phyloP scores from a whole-genome alignment of 2,113 vertebrate genomes.

The Grammomys dolichurus region DNA sequence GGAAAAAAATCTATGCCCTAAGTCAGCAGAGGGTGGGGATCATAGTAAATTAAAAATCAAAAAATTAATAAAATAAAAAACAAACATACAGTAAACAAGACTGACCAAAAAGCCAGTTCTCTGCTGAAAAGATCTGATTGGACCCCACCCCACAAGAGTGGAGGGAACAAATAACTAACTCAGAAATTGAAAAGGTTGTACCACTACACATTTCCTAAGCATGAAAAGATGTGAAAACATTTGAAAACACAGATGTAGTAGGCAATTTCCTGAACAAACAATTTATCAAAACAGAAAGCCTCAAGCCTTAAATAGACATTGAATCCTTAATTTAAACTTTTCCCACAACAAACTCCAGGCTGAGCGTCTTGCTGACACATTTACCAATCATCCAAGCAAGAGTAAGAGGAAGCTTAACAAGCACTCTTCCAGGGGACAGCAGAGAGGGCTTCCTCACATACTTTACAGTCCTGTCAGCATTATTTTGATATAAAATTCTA shows the following conservation, averaged over 20 bases:
- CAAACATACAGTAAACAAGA: conserved; percentile 6
- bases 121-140: not conserved
- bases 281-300: conserved; percentile 55
- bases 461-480: not conserved
- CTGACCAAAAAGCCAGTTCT: conserved; percentile 15
- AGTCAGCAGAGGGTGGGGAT: not conserved
- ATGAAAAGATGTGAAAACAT: conserved; percentile 11
- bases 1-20: conserved; percentile 46
- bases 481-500: conserved; percentile 66
- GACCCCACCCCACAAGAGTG: not conserved
- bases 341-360: conserved; percentile 26
- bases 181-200: conserved; percentile 45
- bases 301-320: conserved; percentile 27
- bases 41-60: conserved; percentile 43
- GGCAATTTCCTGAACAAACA: conserved; percentile 48
- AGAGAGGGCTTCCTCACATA: conserved; percentile 49
- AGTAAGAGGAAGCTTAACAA: conserved; percentile 54
- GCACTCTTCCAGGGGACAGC: conserved; percentile 59
- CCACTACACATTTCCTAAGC: not conserved
- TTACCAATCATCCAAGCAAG: conserved; percentile 58
- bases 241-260: conserved; percentile 38
- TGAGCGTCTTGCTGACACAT: conserved; percentile 27
- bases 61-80: conserved; percentile 18
- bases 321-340: conserved; percentile 43
- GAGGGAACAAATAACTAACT: not conserved